Percentiles rank a stretch among this genome's conserved stretches.
Evolutionary conservation across 2,888 invertebrate genomes (phyloP).

Genomic region (Dryobota labecula): DNA sequence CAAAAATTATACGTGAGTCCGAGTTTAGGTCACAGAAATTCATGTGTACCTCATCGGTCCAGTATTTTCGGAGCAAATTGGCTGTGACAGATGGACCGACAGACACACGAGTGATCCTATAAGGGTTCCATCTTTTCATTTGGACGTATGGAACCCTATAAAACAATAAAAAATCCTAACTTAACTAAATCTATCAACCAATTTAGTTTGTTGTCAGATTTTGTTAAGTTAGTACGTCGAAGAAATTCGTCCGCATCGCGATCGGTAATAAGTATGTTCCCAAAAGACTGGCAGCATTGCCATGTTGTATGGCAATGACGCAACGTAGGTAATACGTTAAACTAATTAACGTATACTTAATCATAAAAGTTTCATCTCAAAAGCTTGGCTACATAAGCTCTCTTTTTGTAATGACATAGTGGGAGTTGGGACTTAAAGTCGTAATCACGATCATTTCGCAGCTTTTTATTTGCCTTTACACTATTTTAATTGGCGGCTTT

Average conservation of each 20-base stretch:
- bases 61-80: too few relatives aligned
- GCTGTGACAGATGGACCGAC: too few relatives aligned
- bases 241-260: background rate
- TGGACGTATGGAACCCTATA: too few relatives aligned
- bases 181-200: too few relatives aligned
- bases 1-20: too few relatives aligned
- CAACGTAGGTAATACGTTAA: background rate
- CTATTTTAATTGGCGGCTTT: background rate
- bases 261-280: background rate
- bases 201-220: too few relatives aligned
- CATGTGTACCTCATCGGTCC: too few relatives aligned
- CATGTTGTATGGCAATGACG: background rate
- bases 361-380: constrained; percentile 1
- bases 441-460: background rate
- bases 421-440: background rate
- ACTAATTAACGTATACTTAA: background rate
- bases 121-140: too few relatives aligned
- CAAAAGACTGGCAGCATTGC: background rate
- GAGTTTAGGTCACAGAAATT: too few relatives aligned
- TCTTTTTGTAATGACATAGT: background rate
- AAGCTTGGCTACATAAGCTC: background rate
- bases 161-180: background rate
- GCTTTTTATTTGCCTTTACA: background rate
- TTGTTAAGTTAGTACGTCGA: too few relatives aligned
- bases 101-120: too few relatives aligned